A percentile compares a stretch with the other conserved stretches of the same genome.
Conservation (phyloP, 2,888 invertebrate genomes). For the Scelioninae gen. 1 region DNA sequence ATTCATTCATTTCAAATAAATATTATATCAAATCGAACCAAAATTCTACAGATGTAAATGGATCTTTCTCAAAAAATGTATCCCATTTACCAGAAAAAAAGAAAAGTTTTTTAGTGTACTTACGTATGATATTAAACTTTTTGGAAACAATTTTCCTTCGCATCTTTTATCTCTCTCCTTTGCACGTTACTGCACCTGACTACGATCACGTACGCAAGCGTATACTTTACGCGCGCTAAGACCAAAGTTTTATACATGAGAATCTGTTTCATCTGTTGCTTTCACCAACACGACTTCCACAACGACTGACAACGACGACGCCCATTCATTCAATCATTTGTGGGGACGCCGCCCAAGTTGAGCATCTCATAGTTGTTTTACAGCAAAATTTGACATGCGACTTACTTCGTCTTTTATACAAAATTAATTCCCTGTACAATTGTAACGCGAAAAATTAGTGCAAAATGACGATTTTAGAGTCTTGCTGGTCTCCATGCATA, state of each 20-base stretch:
- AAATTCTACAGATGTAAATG: too few species aligned
- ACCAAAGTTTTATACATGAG: conserved; percentile 41
- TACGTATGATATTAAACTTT: too few species aligned
- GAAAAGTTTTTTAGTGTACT: too few species aligned
- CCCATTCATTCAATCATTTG: conserved; percentile 53
- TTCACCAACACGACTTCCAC: conserved; percentile 48
- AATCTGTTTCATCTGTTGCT: conserved; percentile 47
- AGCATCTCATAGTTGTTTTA: conserved; percentile 36
- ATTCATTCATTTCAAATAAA: too few species aligned
- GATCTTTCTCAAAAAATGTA: too few species aligned
- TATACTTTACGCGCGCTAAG: conserved; percentile 43
- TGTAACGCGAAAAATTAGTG: conserved; percentile 6
- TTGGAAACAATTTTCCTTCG: too few species aligned
- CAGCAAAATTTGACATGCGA: conserved; percentile 35
- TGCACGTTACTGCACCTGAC: conserved; percentile 9
- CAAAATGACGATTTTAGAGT: conserved; percentile 89
- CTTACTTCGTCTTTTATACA: conserved; percentile 25
- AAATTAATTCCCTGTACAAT: background rate
- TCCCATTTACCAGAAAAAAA: too few species aligned
- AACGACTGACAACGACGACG: conserved; percentile 51
- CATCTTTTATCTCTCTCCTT: too few species aligned
- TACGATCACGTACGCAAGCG: conserved; percentile 37
- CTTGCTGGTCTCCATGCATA: conserved; percentile 95
- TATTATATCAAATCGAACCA: too few species aligned
- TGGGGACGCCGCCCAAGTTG: conserved; percentile 70